Evolutionary conservation across 2,797 vertebrate genomes (phyloP), one percentile per base, ranked within the genome.

Genomic region (Hypotaenidia philippensis): DNA sequence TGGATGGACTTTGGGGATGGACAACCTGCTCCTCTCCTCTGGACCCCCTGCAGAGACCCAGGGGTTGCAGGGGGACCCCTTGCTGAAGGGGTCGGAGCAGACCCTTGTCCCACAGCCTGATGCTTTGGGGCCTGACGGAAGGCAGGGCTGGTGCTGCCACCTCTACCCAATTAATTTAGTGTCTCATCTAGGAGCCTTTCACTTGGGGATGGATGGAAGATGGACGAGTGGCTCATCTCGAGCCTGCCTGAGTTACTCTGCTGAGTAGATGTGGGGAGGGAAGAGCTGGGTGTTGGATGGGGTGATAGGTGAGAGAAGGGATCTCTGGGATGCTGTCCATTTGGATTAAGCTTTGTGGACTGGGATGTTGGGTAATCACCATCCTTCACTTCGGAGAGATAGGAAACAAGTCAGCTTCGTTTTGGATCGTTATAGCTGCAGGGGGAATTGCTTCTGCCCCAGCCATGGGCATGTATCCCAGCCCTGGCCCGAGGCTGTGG

Each of bases 351-450:
- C 76, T 83, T 59, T 87, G 93, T 85, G 94, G 80, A 56, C 90
- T 80, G 88, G 96, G 92, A 87, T 90, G 88, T 29, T 40, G 92
- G 76, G 87, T 93, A 85, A 91, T 94, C 93, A 74, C 93, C 90
- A 92, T 93, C 94, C 96, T 94, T 96, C 93, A 85, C 80, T 91
- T 85, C 9, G 6, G 93, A 70, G 93, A 91, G 87, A 90, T 94
- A 72, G 93, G 90, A 91, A 96, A 87, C 75, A 96, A 93, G 85
- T 83, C 87, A 65, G 82, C 87, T 93, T 41, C 91, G 84, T 91
- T 94, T 85, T 77, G 82, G 87, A 77, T 87, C 60, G 10, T 91
- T 82, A 85, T 79, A 16, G 81, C 84, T 69, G 84, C 76, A 59
- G 86, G 65, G 83, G 80, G 89, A 77, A 70, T 86, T 34, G 83